phyloP scores from a whole-genome alignment of 1,140 invertebrate species.

The Zaprionus lachaisei region DNA sequence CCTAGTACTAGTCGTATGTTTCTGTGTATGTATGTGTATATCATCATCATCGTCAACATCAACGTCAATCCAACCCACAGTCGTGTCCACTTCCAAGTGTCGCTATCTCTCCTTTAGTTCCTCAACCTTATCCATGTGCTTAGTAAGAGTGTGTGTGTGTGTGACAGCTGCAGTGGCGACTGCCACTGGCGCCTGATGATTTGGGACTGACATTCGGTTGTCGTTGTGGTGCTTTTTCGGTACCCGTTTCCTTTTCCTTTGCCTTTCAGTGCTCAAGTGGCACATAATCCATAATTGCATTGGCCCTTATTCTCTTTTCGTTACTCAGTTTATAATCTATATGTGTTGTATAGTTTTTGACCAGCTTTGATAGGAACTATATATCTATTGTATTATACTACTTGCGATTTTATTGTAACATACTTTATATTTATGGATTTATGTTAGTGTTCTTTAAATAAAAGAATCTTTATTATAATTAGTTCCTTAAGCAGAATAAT shows the following conservation, averaged over 20 bases:
- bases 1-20: not conserved
- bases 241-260: conserved; percentile 17
- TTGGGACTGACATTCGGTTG: conserved; percentile 53
- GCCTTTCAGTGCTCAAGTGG: conserved; percentile 8
- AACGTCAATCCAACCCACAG: conserved; percentile 40
- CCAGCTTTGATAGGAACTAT: too few relatives aligned
- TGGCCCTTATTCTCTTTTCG: not conserved
- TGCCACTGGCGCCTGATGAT: conserved; percentile 51
- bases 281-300: conserved; percentile 27
- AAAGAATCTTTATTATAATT: too few relatives aligned
- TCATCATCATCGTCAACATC: too few relatives aligned
- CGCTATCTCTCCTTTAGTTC: conserved; percentile 3
- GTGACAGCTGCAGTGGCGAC: conserved; percentile 34
- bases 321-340: not conserved
- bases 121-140: not conserved
- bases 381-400: too few relatives aligned
- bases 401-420: too few relatives aligned
- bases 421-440: too few relatives aligned
- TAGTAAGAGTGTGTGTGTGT: conserved; percentile 4
- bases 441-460: too few relatives aligned
- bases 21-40: not conserved
- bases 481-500: too few relatives aligned
- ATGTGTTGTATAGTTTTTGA: too few relatives aligned
- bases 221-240: conserved; percentile 19
- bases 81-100: conserved; percentile 43